A percentile compares a stretch with the other conserved stretches of the same genome.
Evolutionary conservation across 2,888 invertebrate genomes (phyloP).

Genomic region (Vanessa cardui): DNA sequence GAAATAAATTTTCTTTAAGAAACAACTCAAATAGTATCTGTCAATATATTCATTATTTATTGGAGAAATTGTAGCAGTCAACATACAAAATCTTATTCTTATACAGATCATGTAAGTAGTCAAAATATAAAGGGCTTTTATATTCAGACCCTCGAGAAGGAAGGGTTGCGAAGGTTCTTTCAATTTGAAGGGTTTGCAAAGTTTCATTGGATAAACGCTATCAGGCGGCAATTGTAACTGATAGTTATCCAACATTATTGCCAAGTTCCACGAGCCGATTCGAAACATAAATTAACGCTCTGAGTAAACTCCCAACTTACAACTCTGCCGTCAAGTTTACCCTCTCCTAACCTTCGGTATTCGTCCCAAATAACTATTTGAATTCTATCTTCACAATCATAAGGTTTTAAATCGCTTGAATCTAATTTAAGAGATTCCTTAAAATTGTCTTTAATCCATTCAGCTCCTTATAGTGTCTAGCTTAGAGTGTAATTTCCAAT

Average conservation of each 20-base stretch:
- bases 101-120: slow-evolving; percentile 11
- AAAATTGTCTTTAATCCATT: neutral
- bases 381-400: neutral
- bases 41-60: no score
- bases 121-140: slow-evolving; percentile 28
- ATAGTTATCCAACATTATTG: slow-evolving; percentile 42
- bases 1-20: no score
- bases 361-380: neutral
- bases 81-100: slow-evolving; percentile 2
- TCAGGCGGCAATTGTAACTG: slow-evolving; percentile 40
- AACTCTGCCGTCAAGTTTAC: slow-evolving; percentile 25
- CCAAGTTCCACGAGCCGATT: slow-evolving; percentile 33
- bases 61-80: no score
- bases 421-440: neutral
- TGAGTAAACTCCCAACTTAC: slow-evolving; percentile 32
- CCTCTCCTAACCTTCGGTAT: slow-evolving; percentile 12
- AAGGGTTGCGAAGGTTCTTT: slow-evolving; percentile 30
- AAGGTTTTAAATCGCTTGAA: slow-evolving; percentile 6
- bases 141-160: slow-evolving; percentile 19
- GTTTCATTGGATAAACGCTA: slow-evolving; percentile 38
- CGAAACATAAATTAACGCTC: slow-evolving; percentile 40
- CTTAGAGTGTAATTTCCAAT: neutral
- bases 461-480: neutral
- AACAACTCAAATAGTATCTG: no score
- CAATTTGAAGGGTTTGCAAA: slow-evolving; percentile 31